These are phyloP conservation scores for Tragelaphus oryx DNA, from an alignment of 2,797 vertebrate species.

Conservation along the genomic window DNA sequence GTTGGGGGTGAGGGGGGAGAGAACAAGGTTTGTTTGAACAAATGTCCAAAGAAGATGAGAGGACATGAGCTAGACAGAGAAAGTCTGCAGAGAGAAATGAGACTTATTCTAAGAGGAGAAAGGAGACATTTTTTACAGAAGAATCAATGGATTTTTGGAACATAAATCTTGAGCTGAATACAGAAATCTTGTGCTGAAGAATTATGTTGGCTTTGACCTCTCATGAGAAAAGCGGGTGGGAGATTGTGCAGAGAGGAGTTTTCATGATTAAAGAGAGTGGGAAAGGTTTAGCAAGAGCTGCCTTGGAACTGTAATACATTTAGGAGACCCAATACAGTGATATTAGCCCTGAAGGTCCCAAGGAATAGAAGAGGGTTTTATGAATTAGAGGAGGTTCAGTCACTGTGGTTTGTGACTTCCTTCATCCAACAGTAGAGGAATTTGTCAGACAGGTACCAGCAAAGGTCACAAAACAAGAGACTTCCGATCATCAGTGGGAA, in stretches of 20 bases:
- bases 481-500: not conserved
- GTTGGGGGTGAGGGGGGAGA: not conserved
- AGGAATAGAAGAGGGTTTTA: not conserved
- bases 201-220: not conserved
- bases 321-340: not conserved
- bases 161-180: not conserved
- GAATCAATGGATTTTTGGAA: not conserved
- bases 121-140: not conserved
- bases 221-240: not conserved
- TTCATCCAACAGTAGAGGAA: not conserved
- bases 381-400: not conserved
- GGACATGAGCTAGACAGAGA: not conserved
- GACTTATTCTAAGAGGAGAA: not conserved
- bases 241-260: not conserved
- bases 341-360: not conserved
- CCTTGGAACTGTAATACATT: not conserved
- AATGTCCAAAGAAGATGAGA: not conserved
- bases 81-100: not conserved
- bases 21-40: not conserved
- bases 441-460: not conserved
- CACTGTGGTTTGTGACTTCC: not conserved
- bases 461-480: not conserved
- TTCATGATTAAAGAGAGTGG: not conserved
- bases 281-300: not conserved
- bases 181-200: constrained; percentile 29